phyloP scores from a whole-genome alignment of 2,113 vertebrate species.

The Actenoides lindsayi region DNA sequence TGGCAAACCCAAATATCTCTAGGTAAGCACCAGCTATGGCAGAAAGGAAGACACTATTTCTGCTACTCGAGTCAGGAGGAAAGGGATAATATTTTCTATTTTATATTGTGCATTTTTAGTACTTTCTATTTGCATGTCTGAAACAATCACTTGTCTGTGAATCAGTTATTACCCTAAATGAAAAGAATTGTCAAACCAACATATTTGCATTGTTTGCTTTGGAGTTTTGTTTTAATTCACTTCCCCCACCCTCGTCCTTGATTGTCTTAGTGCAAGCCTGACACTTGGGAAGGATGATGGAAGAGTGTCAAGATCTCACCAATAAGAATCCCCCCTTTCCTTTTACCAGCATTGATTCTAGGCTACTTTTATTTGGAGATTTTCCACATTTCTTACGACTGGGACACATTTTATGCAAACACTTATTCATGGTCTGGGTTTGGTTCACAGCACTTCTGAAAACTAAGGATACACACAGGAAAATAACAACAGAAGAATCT shows the following conservation, averaged over 20 bases:
- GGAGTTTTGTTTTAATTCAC: background rate
- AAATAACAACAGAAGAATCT: background rate
- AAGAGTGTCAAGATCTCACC: constrained; percentile 78
- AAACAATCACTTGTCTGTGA: background rate
- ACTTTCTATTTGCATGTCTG: background rate
- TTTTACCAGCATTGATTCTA: constrained; percentile 77
- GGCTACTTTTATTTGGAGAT: constrained; percentile 79
- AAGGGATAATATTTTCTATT: background rate
- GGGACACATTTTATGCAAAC: constrained; percentile 81
- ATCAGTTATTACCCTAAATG: background rate
- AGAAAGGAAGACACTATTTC: background rate
- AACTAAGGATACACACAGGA: constrained; percentile 80
- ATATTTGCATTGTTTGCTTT: background rate
- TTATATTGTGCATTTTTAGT: too few relatives aligned
- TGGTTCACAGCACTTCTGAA: constrained; percentile 79
- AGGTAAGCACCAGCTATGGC: background rate
- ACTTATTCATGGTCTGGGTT: constrained; percentile 72
- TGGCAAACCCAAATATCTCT: background rate
- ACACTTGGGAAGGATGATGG: constrained; percentile 81
- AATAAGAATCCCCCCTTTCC: constrained; percentile 78
- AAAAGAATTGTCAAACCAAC: background rate
- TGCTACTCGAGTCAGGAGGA: background rate
- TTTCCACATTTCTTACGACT: constrained; percentile 79
- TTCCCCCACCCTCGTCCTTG: too few relatives aligned
- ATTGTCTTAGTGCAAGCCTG: constrained; percentile 74